phyloP scores from a whole-genome alignment of 2,113 vertebrate genomes.

The Grantiella picta region DNA sequence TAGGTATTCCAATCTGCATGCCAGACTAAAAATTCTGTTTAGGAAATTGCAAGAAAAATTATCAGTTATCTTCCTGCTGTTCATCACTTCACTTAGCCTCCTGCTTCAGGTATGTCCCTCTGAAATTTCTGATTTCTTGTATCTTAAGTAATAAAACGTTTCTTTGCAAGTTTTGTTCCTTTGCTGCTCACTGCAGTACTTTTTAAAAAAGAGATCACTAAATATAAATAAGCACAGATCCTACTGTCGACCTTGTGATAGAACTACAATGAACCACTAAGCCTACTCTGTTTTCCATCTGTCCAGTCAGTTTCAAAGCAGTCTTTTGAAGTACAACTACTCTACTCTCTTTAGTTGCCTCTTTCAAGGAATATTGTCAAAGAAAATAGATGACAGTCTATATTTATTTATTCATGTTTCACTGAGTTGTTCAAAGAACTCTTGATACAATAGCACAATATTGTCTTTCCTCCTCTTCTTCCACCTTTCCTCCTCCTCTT shows the following conservation, averaged over 20 bases:
- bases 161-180: background rate
- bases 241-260: background rate
- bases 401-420: background rate
- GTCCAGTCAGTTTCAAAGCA: background rate
- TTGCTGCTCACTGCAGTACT: background rate
- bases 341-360: background rate
- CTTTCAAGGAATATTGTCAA: slow-evolving; percentile 12
- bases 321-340: background rate
- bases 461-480: background rate
- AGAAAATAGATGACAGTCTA: background rate
- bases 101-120: background rate
- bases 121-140: background rate
- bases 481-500: background rate
- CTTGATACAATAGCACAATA: background rate
- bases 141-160: background rate
- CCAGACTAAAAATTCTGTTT: background rate
- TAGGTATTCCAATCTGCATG: background rate
- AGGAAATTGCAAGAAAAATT: background rate
- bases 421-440: background rate
- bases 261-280: background rate
- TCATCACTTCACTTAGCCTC: background rate
- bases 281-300: background rate
- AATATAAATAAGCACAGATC: background rate
- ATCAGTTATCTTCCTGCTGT: background rate
- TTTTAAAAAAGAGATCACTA: background rate